Conservation (phyloP, 1,140 invertebrate species). For the Neodiprion virginianus region DNA sequence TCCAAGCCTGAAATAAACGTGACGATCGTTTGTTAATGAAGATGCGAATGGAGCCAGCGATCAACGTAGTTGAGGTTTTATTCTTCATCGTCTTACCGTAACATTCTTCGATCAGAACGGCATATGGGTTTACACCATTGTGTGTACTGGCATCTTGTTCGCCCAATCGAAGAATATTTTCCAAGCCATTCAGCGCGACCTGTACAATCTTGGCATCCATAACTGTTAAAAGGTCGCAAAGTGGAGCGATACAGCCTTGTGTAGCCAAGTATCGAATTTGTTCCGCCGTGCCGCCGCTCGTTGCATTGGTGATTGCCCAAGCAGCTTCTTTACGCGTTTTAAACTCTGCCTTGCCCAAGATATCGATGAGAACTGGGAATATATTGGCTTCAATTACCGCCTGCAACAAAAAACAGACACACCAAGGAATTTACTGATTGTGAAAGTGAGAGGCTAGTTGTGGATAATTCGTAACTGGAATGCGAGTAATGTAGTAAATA, state of each 20-base stretch:
- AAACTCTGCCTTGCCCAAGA: conserved; percentile 91
- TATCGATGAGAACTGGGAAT: conserved; percentile 90
- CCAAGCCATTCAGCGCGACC: conserved; percentile 94
- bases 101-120: conserved; percentile 93
- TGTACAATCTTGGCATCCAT: conserved; percentile 98
- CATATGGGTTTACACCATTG: conserved; percentile 86
- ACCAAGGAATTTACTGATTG: conserved; percentile 20
- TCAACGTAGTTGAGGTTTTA: conserved; percentile 1
- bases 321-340: conserved; percentile 97
- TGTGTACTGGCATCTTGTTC: conserved; percentile 78
- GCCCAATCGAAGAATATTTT: conserved; percentile 94
- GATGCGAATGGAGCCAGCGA: neutral
- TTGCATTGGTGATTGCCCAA: conserved; percentile 98
- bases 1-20: conserved; percentile 79
- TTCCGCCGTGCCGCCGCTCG: conserved; percentile 91
- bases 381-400: conserved; percentile 96
- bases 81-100: conserved; percentile 75
- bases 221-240: conserved; percentile 93
- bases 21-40: conserved; percentile 24
- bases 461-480: neutral
- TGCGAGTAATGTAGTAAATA: conserved; percentile 1
- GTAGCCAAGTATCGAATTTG: conserved; percentile 81
- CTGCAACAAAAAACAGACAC: conserved; percentile 62
- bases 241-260: conserved; percentile 88
- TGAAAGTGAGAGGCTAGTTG: neutral